Percentiles rank a stretch among this genome's conserved stretches.
Evolutionary conservation across 2,888 invertebrate genomes (phyloP).

Genomic region (Teinopalpus imperialis): DNA sequence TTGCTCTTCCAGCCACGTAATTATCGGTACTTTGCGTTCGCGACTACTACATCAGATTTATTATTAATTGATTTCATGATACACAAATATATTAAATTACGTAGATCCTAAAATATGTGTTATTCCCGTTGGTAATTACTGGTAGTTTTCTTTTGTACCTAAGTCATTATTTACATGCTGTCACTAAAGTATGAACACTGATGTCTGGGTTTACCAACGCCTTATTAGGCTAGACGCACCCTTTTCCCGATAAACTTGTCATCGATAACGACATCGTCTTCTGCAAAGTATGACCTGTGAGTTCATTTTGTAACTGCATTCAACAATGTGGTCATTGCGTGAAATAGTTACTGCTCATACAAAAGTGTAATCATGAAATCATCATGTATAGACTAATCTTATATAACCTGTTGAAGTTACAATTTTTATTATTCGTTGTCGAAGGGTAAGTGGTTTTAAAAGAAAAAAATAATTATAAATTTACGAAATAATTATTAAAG

Average conservation of each 20-base stretch:
- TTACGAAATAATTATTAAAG: too few relatives aligned
- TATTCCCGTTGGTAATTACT: too few relatives aligned
- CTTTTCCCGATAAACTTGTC: conserved; percentile 54
- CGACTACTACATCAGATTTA: too few relatives aligned
- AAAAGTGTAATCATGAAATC: conserved; percentile 38
- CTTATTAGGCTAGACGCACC: conserved; percentile 67
- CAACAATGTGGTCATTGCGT: conserved; percentile 39
- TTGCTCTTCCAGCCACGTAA: too few relatives aligned
- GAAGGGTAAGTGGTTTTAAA: conserved; percentile 54
- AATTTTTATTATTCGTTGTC: conserved; percentile 54
- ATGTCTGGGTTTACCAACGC: conserved; percentile 64
- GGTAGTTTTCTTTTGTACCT: conserved; percentile 19
- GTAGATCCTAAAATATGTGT: too few relatives aligned
- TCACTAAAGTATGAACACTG: conserved; percentile 56
- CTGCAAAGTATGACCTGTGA: conserved; percentile 35
- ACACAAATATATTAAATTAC: too few relatives aligned
- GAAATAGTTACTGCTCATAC: conserved; percentile 35
- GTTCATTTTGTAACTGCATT: conserved; percentile 58
- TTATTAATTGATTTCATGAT: too few relatives aligned
- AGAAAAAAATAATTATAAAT: too few relatives aligned
- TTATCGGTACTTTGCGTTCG: too few relatives aligned
- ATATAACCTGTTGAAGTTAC: conserved; percentile 56
- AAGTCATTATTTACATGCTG: conserved; percentile 22
- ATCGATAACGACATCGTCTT: conserved; percentile 51
- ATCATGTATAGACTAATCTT: conserved; percentile 50